Percentiles rank a stretch among this genome's conserved stretches.
phyloP scores from a whole-genome alignment of 2,797 vertebrate genomes.

The Jordanella pulchra region DNA sequence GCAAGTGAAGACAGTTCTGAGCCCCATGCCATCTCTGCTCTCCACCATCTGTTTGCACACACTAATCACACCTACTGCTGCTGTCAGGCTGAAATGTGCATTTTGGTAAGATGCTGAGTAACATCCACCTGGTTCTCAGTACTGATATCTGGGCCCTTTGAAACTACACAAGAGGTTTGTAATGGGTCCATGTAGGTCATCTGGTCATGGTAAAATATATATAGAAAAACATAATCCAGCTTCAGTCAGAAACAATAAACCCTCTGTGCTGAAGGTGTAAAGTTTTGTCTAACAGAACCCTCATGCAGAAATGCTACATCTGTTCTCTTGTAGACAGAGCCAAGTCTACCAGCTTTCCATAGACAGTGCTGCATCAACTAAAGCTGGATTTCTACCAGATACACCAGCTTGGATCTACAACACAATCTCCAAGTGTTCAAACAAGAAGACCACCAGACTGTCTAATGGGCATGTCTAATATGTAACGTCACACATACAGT shows the following conservation, averaged over 20 bases:
- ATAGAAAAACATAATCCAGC: constrained; percentile 46
- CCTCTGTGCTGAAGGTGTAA: constrained; percentile 30
- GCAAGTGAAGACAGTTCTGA: constrained; percentile 55
- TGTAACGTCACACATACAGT: not conserved
- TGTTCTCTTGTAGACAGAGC: constrained; percentile 27
- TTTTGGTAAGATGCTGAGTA: constrained; percentile 41
- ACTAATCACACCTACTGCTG: constrained; percentile 45
- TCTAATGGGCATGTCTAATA: constrained; percentile 24
- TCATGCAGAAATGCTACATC: constrained; percentile 36
- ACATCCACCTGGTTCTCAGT: constrained; percentile 53
- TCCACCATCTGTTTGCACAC: constrained; percentile 57
- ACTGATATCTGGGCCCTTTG: constrained; percentile 53
- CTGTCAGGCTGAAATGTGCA: constrained; percentile 48
- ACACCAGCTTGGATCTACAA: constrained; percentile 16
- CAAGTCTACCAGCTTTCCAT: constrained; percentile 42
- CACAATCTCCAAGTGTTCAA: constrained; percentile 38
- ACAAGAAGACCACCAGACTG: constrained; percentile 36
- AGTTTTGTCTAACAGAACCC: constrained; percentile 36
- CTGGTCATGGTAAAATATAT: constrained; percentile 32
- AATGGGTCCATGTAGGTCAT: constrained; percentile 50
- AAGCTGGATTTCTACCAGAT: constrained; percentile 16
- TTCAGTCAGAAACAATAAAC: constrained; percentile 48
- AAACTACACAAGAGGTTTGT: constrained; percentile 46
- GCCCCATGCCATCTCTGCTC: constrained; percentile 47
- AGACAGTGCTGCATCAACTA: constrained; percentile 31